Evolutionary conservation across 2,888 invertebrate species (phyloP).

Genomic region (Diarsia mendica): DNA sequence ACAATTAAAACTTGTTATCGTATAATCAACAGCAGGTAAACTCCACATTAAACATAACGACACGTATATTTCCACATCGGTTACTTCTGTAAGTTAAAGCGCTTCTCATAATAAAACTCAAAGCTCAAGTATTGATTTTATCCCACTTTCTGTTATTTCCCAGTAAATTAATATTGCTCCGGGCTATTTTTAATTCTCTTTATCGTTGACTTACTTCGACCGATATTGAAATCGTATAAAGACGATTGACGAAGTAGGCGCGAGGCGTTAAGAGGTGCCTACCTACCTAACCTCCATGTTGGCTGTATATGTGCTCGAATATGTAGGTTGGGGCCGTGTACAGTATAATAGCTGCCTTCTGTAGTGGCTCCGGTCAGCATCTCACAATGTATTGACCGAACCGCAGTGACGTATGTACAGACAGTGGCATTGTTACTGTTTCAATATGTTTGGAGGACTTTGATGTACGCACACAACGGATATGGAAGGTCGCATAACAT

Average conservation of each 20-base stretch:
- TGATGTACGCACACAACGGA: slow-evolving; percentile 31
- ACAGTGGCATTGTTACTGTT: slow-evolving; percentile 51
- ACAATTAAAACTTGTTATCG: slow-evolving; percentile 33
- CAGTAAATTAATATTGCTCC: slow-evolving; percentile 70
- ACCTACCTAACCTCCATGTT: slow-evolving; percentile 30
- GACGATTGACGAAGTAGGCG: slow-evolving; percentile 41
- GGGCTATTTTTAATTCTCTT: slow-evolving; percentile 69
- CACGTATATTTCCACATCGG: slow-evolving; percentile 16
- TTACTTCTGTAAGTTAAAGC: slow-evolving; percentile 18
- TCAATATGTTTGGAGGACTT: slow-evolving; percentile 43
- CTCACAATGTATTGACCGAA: slow-evolving; percentile 54
- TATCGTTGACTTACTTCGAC: slow-evolving; percentile 39
- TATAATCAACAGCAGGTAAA: slow-evolving; percentile 14
- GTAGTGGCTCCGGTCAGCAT: slow-evolving; percentile 50
- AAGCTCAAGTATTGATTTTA: slow-evolving; percentile 71
- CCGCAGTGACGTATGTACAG: slow-evolving; percentile 37
- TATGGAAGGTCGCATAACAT: slow-evolving; percentile 18
- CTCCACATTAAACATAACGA: slow-evolving; percentile 17
- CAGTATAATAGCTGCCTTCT: slow-evolving; percentile 52
- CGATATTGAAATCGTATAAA: slow-evolving; percentile 58
- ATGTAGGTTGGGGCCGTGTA: slow-evolving; percentile 37
- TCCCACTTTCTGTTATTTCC: slow-evolving; percentile 63
- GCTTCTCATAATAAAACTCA: slow-evolving; percentile 57
- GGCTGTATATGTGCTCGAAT: slow-evolving; percentile 31
- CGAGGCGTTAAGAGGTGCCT: slow-evolving; percentile 28